phyloP scores from a whole-genome alignment of 2,797 vertebrate species.

The Natrix natrix region DNA sequence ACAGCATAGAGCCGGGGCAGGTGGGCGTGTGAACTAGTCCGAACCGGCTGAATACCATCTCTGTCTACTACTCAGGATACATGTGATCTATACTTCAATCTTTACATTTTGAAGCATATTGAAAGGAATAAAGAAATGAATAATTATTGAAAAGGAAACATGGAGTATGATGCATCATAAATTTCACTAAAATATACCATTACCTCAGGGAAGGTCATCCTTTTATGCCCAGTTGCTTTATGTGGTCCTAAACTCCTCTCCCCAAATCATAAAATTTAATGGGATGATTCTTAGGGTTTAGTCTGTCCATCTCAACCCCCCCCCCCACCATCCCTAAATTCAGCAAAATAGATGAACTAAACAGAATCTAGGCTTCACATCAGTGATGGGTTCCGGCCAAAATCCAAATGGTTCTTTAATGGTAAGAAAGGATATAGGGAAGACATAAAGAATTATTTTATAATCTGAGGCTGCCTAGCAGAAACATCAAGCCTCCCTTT shows the following conservation, averaged over 20 bases:
- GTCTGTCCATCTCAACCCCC: not conserved
- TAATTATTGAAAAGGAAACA: not conserved
- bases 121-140: not conserved
- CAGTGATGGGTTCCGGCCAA: not conserved
- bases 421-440: not conserved
- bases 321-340: not conserved
- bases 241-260: not conserved
- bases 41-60: too few relatives aligned
- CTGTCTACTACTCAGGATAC: too few relatives aligned
- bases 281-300: not conserved
- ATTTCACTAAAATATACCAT: not conserved
- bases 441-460: slow-evolving; percentile 2
- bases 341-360: not conserved
- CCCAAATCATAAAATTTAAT: not conserved
- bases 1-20: too few relatives aligned
- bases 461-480: slow-evolving; percentile 33
- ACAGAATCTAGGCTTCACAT: not conserved
- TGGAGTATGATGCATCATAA: not conserved
- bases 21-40: too few relatives aligned
- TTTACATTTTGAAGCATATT: not conserved
- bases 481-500: slow-evolving; percentile 52
- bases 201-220: not conserved
- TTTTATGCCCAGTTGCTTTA: not conserved
- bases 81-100: not conserved
- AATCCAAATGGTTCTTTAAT: not conserved